These are phyloP conservation scores for Eumeta japonica DNA, from an alignment of 1,140 invertebrate genomes.

Conservation along the genomic window DNA sequence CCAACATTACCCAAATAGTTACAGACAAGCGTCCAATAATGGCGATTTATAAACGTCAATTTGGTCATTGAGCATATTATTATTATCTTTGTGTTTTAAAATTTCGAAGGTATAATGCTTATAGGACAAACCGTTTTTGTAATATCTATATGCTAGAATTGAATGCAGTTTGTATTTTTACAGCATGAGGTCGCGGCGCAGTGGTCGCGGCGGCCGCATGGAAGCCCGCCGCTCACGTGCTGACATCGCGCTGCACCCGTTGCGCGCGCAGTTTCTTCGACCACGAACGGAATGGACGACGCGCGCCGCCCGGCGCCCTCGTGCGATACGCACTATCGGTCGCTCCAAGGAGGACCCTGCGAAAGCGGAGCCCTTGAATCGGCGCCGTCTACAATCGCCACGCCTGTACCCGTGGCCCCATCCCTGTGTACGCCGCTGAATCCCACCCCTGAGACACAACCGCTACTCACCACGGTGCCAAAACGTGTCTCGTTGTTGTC, in stretches of 20 bases:
- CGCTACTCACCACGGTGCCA: conserved; percentile 36
- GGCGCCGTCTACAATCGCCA: conserved; percentile 24
- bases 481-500: conserved; percentile 41
- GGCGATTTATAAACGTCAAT: no score
- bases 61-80: no score
- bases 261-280: conserved; percentile 40
- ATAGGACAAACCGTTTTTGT: no score
- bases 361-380: conserved; percentile 36
- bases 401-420: conserved; percentile 35
- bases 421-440: conserved; percentile 34
- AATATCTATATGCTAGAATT: no score
- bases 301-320: conserved; percentile 39
- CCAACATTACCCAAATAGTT: no score
- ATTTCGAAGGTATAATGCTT: no score
- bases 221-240: conserved; percentile 41
- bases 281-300: conserved; percentile 50
- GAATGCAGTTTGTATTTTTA: no score
- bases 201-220: conserved; percentile 46
- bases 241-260: conserved; percentile 39
- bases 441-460: conserved; percentile 39
- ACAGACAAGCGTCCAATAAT: no score
- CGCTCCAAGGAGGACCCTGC: conserved; percentile 48
- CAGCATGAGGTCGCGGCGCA: conserved; percentile 52
- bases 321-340: conserved; percentile 38
- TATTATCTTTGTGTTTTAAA: no score